A percentile compares a stretch with the other conserved stretches of the same genome.
phyloP scores from a whole-genome alignment of 2,888 invertebrate genomes.

The Hirudinaria manillensis region DNA sequence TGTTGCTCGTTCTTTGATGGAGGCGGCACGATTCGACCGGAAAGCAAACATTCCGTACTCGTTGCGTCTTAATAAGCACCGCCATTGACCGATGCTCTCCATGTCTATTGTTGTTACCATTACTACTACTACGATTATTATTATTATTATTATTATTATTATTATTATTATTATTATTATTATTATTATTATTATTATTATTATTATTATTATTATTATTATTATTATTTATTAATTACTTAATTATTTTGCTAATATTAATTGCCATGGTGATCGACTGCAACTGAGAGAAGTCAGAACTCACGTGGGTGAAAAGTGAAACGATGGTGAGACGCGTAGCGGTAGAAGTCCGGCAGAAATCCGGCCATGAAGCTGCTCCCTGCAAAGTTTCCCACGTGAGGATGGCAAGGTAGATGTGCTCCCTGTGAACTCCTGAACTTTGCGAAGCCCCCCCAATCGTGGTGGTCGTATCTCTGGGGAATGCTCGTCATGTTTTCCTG shows the following conservation, averaged over 20 bases:
- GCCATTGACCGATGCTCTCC: not conserved
- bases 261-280: not conserved
- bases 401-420: not conserved
- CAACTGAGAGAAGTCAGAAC: not conserved
- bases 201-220: not conserved
- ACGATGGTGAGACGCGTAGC: not conserved
- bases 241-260: not conserved
- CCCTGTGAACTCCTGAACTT: not conserved
- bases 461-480: not conserved
- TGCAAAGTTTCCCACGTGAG: not conserved
- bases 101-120: not conserved
- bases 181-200: not conserved
- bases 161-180: not conserved
- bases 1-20: not conserved
- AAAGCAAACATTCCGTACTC: constrained; percentile 31
- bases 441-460: not conserved
- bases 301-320: not conserved
- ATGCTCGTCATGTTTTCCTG: not conserved
- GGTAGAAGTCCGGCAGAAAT: not conserved
- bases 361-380: not conserved
- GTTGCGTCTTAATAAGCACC: constrained; percentile 27
- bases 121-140: not conserved
- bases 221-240: too few species aligned
- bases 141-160: not conserved
- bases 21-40: constrained; percentile 12